Base-by-base conservation (phyloP, 2,797 vertebrate genomes). In the Pteropus rufus region DNA sequence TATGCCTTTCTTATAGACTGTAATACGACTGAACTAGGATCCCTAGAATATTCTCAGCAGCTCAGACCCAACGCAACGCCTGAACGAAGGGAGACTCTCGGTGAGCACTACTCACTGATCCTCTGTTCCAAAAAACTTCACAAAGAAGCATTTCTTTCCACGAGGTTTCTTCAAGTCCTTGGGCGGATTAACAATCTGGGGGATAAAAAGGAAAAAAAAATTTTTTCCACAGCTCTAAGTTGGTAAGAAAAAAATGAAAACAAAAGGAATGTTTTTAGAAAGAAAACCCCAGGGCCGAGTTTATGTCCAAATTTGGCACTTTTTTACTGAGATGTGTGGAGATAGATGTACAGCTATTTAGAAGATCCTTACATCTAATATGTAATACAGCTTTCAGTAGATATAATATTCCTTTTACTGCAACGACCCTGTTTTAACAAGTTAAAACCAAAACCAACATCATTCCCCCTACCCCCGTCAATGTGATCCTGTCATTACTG, bases 111-210 rank as follows among this genome's bases (percentile, higher is more conserved):
- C 99, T 99, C 98, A 99, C 99, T 99, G 99, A 98, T 99, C 99
- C 99, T 99, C 99, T 92, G 99, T 99, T 98, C 99, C 99, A 98
- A 99, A 99, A 98, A 99, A 99, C 97, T 99, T 99, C 92, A 99
- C 99, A 98, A 99, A 99, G 98, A 99, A 99, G 97, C 99, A 99
- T 98, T 99, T 99, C 98, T 99, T 99, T 88, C 99, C 99, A 96
- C 99, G 99, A 58, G 99, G 99, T 96, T 99, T 99, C 98, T 99
- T 99, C 98, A 99, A 98, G 97, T 99, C 99, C 98, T 99, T 99
- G 69, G 99, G 99, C 54, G 99, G 99, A 97, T 99, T 99, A 95
- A 99, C 99, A 79, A 99, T 98, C 99, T 99, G 97, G 96, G 98
- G 81, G 98, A 60, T 19, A 60, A 77, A 94, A 96, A 69, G 75